Conservation (phyloP, 2,797 vertebrate species). For the Novumbra hubbsi region DNA sequence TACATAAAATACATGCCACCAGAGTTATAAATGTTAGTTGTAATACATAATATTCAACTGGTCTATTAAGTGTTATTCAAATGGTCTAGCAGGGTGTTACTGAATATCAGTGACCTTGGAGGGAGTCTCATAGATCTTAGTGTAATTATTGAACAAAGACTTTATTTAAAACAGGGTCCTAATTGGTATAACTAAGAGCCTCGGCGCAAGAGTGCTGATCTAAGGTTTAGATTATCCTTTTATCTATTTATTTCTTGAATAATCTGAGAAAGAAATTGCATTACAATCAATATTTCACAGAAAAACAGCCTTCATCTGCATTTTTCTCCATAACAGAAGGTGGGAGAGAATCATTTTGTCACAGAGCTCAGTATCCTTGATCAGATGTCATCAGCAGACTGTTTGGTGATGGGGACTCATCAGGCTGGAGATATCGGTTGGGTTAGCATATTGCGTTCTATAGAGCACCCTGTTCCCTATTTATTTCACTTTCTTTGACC, state of each 20-base stretch:
- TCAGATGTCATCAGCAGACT: conserved; percentile 6
- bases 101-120: background rate
- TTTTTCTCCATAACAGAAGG: conserved; percentile 20
- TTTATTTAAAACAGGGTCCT: too few relatives aligned
- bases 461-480: background rate
- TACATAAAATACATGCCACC: too few relatives aligned
- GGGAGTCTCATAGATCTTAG: background rate
- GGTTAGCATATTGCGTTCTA: conserved; percentile 15
- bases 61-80: background rate
- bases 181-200: too few relatives aligned
- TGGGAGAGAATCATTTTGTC: conserved; percentile 1
- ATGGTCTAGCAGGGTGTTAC: background rate
- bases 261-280: background rate
- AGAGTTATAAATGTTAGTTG: background rate
- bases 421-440: conserved; percentile 29
- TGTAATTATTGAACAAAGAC: background rate
- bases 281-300: conserved; percentile 42
- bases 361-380: conserved; percentile 22
- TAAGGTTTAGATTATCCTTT: background rate
- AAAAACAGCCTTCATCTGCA: conserved; percentile 18
- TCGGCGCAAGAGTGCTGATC: background rate
- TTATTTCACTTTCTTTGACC: background rate
- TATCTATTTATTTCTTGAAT: background rate
- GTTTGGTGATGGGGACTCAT: conserved; percentile 6
- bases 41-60: background rate